Base-by-base conservation (phyloP, 2,888 invertebrate species). In the Meta bourneti region DNA sequence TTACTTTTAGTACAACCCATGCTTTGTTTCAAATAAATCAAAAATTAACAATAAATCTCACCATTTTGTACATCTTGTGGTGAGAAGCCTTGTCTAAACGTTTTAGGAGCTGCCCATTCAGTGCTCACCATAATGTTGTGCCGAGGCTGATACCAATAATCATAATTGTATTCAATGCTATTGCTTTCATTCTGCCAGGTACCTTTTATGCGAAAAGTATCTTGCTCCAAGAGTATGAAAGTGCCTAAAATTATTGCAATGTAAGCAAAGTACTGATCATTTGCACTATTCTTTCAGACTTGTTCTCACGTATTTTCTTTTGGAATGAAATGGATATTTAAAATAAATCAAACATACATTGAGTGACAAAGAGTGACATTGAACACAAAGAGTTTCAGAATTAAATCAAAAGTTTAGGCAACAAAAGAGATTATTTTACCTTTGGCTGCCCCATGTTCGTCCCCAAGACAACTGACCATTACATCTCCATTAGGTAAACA, bases 111-210 rank as follows among this genome's bases (percentile, higher is more conserved):
- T 0, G 98, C 98, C 99, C 99, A 99, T 95, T 99, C 99, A 0
- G 97, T 96, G 16, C 98, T 96, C 48, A 98, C 96, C 97, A 99
- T 97, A 0, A 98, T 96, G 95, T 99, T 98, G 94, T 97, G 97
- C 94, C 97, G 96, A 0, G 99, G 99, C 94, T 99, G 99, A 95
- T 99, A 99, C 99, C 99, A 99, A 95, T 98, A 99, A 95, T 99
- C 99, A 95, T 99, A 99, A 61, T 93, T 93, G 61, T 89, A 93
- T 13, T 90, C 78, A 69, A 51, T 70, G 7, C 79, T 74, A n/a
- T 90, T 96, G 95, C 95, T 94, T 0, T 97, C 97, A 92, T 96
- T 96, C 0, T 97, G 97, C 98, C 98, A 98, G 0, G 97, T 96
- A 11, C 97, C 97, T 96, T 96, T 97, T 86, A 97, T 95, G 94